phyloP scores from a whole-genome alignment of 2,113 vertebrate genomes.

The Columba janthina region DNA sequence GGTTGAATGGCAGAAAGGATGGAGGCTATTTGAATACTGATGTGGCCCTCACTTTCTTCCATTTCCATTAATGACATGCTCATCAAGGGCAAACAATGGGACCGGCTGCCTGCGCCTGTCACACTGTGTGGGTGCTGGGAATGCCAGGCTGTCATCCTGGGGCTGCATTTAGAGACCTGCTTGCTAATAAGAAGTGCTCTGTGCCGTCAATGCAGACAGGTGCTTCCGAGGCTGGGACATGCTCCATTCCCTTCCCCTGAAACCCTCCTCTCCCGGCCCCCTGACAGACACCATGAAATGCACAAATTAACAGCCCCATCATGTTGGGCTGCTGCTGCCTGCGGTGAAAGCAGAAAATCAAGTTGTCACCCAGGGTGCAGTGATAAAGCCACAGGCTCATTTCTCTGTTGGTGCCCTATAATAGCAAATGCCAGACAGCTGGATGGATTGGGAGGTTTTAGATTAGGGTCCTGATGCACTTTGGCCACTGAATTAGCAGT shows the following conservation, averaged over 20 bases:
- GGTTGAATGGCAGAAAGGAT: slow-evolving; percentile 84
- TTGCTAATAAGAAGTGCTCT: slow-evolving; percentile 92
- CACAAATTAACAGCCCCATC: slow-evolving; percentile 92
- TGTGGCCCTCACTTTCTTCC: slow-evolving; percentile 89
- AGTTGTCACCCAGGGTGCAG: slow-evolving; percentile 90
- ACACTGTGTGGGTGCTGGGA: slow-evolving; percentile 83
- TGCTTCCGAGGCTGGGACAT: slow-evolving; percentile 90
- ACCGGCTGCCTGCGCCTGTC: slow-evolving; percentile 89
- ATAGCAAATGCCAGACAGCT: slow-evolving; percentile 89
- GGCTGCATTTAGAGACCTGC: slow-evolving; percentile 86
- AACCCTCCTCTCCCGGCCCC: slow-evolving; percentile 77
- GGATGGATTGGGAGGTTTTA: slow-evolving; percentile 82
- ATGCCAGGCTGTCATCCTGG: slow-evolving; percentile 82
- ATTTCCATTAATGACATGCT: slow-evolving; percentile 94
- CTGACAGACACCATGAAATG: slow-evolving; percentile 90
- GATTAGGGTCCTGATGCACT: slow-evolving; percentile 78
- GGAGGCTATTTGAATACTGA: slow-evolving; percentile 97
- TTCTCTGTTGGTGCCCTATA: slow-evolving; percentile 87
- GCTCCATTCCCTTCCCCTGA: slow-evolving; percentile 81
- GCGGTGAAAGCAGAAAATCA: slow-evolving; percentile 92
- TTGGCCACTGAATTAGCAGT: slow-evolving; percentile 82
- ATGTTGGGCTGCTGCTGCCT: slow-evolving; percentile 88
- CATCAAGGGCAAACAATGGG: slow-evolving; percentile 95
- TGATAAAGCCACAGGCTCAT: slow-evolving; percentile 85
- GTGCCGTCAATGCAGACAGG: slow-evolving; percentile 90